A percentile compares a stretch with the other conserved stretches of the same genome.
Conservation (phyloP, 2,113 vertebrate species). For the Cinclus cinclus region DNA sequence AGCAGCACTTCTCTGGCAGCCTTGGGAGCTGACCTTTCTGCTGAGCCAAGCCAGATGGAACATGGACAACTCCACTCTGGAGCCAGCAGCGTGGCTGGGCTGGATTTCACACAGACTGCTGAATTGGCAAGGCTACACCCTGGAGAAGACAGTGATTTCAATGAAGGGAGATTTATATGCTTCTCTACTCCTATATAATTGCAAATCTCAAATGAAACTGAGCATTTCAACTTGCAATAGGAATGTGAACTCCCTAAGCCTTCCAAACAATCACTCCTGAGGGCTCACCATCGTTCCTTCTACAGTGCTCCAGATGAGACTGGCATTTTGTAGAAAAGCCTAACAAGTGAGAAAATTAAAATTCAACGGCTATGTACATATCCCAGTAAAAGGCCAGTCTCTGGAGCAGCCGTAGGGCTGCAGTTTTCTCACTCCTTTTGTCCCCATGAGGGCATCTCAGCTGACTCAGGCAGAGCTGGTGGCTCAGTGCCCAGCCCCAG, state of each 20-base stretch:
- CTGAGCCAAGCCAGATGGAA: background rate
- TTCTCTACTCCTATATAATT: background rate
- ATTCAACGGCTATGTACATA: fast-evolving
- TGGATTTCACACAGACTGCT: background rate
- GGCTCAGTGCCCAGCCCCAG: background rate
- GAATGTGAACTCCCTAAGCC: background rate
- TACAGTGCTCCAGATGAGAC: fast-evolving
- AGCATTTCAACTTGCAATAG: background rate
- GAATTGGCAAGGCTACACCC: background rate
- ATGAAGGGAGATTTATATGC: background rate
- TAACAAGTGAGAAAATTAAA: background rate
- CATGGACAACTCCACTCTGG: fast-evolving
- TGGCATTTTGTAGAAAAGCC: background rate
- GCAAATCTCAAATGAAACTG: background rate
- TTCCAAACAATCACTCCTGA: background rate
- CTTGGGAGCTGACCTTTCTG: background rate
- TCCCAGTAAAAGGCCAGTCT: background rate
- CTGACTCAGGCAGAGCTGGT: background rate
- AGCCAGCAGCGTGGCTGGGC: fast-evolving
- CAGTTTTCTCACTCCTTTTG: background rate
- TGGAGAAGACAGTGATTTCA: background rate
- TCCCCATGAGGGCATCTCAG: background rate
- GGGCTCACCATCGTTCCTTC: fast-evolving
- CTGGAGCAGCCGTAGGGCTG: background rate
- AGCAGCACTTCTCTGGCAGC: background rate